Evolutionary conservation across 2,888 invertebrate species (phyloP).

Genomic region (Agelastica alni): DNA sequence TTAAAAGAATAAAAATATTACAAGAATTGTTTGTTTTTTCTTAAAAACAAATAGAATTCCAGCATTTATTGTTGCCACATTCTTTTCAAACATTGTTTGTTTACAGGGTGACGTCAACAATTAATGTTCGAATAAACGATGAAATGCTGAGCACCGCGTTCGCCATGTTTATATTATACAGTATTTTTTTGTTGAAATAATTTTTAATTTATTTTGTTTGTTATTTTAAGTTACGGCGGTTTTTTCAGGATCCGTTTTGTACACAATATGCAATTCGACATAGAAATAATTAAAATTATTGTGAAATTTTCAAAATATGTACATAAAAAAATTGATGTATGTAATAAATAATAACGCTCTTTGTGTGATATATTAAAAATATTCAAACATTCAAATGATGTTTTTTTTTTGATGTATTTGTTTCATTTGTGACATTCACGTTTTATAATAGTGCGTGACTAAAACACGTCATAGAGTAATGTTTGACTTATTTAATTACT

Average conservation of each 20-base stretch:
- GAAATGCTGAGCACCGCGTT: slow-evolving; percentile 31
- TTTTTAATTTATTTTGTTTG: slow-evolving; percentile 34
- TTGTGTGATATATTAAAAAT: slow-evolving; percentile 59
- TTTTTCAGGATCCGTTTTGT: slow-evolving; percentile 37
- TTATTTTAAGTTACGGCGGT: slow-evolving; percentile 26
- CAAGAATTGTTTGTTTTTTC: no score
- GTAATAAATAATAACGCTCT: slow-evolving; percentile 53
- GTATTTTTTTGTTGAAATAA: slow-evolving; percentile 36
- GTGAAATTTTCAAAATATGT: slow-evolving; percentile 51
- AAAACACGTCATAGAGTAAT: no score
- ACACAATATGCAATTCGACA: slow-evolving; percentile 43
- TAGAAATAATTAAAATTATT: slow-evolving; percentile 44
- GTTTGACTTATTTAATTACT: no score
- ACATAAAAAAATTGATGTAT: slow-evolving; percentile 58
- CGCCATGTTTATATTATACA: slow-evolving; percentile 37
- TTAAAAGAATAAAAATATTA: no score
- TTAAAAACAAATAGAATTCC: no score
- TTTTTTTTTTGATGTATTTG: no score
- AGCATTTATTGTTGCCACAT: no score
- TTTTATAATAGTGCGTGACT: no score
- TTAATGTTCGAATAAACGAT: no score
- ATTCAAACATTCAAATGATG: slow-evolving; percentile 51
- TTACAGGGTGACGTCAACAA: no score
- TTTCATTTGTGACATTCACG: no score
- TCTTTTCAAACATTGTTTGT: no score